A percentile compares a stretch with the other conserved stretches of the same genome.
phyloP scores from a whole-genome alignment of 37 sponge, comb jelly and placozoan genomes.

The Petrosia ficiformis region DNA sequence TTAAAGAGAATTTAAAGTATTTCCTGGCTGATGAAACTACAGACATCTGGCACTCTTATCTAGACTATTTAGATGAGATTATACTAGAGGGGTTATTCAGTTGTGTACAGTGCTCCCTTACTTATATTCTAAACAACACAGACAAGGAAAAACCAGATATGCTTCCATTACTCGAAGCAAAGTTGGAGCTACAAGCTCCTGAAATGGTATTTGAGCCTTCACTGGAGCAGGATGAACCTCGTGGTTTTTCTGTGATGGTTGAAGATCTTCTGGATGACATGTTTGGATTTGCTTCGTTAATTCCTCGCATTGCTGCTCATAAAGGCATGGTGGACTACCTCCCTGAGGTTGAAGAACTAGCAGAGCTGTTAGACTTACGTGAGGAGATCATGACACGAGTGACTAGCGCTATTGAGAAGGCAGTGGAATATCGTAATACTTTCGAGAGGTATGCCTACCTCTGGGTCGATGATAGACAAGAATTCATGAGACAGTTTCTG shows the following conservation, averaged over 20 bases:
- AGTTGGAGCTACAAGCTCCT: constrained; percentile 92
- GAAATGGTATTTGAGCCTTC: constrained; percentile 90
- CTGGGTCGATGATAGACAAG: constrained; percentile 93
- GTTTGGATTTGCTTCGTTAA: constrained; percentile 78
- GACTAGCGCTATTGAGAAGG: constrained; percentile 33
- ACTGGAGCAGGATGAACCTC: constrained; percentile 76
- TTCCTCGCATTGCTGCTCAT: constrained; percentile 95
- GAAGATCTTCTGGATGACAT: constrained; percentile 88
- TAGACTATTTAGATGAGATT: constrained; percentile 96
- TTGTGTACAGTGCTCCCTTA: constrained; percentile 85
- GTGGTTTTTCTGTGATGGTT: constrained; percentile 83
- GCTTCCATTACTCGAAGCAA: constrained; percentile 87
- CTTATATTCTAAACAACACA: constrained; percentile 85
- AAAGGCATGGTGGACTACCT: constrained; percentile 76
- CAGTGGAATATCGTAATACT: constrained; percentile 64
- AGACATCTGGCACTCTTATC: constrained; percentile 81
- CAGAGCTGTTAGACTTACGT: constrained; percentile 88
- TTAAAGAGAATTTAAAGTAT: constrained; percentile 72
- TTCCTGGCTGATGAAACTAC: constrained; percentile 86
- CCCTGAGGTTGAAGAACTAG: constrained; percentile 66
- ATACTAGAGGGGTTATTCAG: constrained; percentile 96
- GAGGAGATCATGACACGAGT: constrained; percentile 75
- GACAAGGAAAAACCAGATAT: constrained; percentile 56
- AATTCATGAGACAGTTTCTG: constrained; percentile 95
- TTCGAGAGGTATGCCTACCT: constrained; percentile 84